These are phyloP conservation scores for Apamea monoglypha DNA, from an alignment of 2,888 invertebrate genomes.

Conservation along the genomic window DNA sequence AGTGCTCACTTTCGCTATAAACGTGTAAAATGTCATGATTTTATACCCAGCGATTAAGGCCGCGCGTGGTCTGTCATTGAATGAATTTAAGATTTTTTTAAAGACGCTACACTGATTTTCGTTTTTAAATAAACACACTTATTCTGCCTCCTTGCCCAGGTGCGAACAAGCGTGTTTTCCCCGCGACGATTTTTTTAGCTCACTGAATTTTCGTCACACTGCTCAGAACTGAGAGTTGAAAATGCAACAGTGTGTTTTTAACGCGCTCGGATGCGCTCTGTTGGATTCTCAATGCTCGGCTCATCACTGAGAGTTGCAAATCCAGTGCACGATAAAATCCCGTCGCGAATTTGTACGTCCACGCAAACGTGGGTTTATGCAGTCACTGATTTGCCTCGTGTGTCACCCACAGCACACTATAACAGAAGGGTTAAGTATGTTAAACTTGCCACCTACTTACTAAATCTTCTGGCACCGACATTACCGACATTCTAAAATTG, in stretches of 20 bases:
- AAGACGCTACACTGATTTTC: too few species aligned
- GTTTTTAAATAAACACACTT: not conserved
- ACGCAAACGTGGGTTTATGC: not conserved
- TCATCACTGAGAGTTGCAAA: not conserved
- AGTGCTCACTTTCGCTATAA: not conserved
- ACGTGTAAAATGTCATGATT: not conserved
- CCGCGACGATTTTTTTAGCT: not conserved
- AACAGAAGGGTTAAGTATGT: conserved; percentile 5
- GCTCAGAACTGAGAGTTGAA: not conserved
- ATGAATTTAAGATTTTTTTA: not conserved
- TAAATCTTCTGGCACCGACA: conserved; percentile 30
- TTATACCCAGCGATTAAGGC: too few species aligned
- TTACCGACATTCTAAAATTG: conserved; percentile 46
- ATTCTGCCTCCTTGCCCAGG: not conserved
- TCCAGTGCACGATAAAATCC: not conserved
- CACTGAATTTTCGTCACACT: not conserved
- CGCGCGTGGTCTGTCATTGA: not conserved
- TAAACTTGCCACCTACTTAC: conserved; percentile 2
- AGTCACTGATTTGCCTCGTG: conserved; percentile 1
- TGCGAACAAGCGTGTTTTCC: not conserved
- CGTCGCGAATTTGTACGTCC: not conserved
- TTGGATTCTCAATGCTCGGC: not conserved
- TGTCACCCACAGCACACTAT: not conserved
- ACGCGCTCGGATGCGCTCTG: not conserved
- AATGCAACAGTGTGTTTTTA: not conserved